Evolutionary conservation across 1,140 invertebrate genomes (phyloP).

Genomic region (Zaprionus davidi): DNA sequence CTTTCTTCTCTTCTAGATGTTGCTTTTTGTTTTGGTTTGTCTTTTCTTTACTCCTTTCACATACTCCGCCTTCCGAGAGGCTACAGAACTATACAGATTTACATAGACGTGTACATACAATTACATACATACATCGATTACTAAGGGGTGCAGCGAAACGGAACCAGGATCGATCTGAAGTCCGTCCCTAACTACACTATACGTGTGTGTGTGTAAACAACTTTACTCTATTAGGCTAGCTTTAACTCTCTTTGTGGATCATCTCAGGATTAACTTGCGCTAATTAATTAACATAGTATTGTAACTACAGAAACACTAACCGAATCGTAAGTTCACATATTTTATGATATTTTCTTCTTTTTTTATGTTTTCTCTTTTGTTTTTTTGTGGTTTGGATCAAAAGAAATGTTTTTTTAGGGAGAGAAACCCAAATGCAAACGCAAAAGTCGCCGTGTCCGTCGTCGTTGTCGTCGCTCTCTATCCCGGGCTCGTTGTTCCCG

Average conservation of each 20-base stretch:
- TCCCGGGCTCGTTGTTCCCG: neutral
- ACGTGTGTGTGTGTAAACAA: slow-evolving; percentile 24
- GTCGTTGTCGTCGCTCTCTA: slow-evolving; percentile 10
- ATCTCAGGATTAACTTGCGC: slow-evolving; percentile 67
- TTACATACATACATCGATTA: slow-evolving; percentile 27
- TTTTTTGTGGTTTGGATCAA: slow-evolving; percentile 42
- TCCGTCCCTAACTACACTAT: slow-evolving; percentile 24
- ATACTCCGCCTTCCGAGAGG: slow-evolving; percentile 7
- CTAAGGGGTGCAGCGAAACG: slow-evolving; percentile 25
- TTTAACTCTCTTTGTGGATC: slow-evolving; percentile 26
- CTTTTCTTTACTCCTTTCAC: slow-evolving; percentile 40
- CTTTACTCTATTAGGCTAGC: slow-evolving; percentile 51
- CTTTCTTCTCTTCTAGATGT: slow-evolving; percentile 4
- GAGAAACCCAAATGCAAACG: slow-evolving; percentile 6
- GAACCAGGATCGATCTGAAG: neutral
- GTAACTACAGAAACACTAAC: slow-evolving; percentile 75
- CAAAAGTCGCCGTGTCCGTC: slow-evolving; percentile 11
- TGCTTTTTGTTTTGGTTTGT: slow-evolving; percentile 7
- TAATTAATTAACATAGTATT: slow-evolving; percentile 60
- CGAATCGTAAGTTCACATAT: slow-evolving; percentile 50
- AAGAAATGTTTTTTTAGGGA: slow-evolving; percentile 18
- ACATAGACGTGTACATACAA: slow-evolving; percentile 58
- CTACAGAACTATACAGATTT: slow-evolving; percentile 64
- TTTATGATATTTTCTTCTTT: slow-evolving; percentile 32
- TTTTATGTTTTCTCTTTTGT: slow-evolving; percentile 17